Evolutionary conservation across 2,113 vertebrate species (phyloP).

Genomic region (Oreochromis spilurus): DNA sequence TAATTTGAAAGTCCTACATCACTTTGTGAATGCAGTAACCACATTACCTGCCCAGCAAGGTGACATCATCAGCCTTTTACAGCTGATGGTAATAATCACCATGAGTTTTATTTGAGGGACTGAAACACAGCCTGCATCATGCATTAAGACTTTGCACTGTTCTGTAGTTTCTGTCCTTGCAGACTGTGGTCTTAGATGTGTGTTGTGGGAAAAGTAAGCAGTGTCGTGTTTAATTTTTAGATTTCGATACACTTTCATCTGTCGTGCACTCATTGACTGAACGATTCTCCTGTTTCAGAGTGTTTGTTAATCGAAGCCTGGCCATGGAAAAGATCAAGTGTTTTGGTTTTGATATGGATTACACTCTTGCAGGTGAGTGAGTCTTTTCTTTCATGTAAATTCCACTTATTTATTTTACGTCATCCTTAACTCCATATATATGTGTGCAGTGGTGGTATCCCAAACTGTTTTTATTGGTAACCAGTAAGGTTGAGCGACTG

Average conservation of each 20-base stretch:
- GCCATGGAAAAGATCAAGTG: conserved; percentile 99
- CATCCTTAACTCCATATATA: not conserved
- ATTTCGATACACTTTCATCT: no score
- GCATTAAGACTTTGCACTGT: not conserved
- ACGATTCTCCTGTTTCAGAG: conserved; percentile 70
- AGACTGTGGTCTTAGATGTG: not conserved
- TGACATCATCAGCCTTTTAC: not conserved
- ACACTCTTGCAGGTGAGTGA: conserved; percentile 91
- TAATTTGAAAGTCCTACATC: not conserved
- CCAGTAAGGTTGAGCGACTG: not conserved
- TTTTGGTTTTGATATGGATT: conserved; percentile 99
- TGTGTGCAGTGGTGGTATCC: not conserved
- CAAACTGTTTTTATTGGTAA: not conserved
- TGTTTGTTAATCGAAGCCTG: conserved; percentile 98
- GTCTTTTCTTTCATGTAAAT: not conserved
- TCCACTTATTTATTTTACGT: fast-evolving
- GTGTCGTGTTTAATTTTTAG: not conserved
- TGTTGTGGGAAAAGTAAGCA: not conserved
- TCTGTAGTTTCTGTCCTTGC: not conserved
- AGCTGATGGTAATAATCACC: not conserved
- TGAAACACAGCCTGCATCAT: not conserved
- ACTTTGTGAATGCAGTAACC: no score
- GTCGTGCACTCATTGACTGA: not conserved
- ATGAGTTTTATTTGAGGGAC: not conserved
- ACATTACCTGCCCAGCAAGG: not conserved